phyloP scores from a whole-genome alignment of 2,797 vertebrate species.

The Coranthus polyacanthus region DNA sequence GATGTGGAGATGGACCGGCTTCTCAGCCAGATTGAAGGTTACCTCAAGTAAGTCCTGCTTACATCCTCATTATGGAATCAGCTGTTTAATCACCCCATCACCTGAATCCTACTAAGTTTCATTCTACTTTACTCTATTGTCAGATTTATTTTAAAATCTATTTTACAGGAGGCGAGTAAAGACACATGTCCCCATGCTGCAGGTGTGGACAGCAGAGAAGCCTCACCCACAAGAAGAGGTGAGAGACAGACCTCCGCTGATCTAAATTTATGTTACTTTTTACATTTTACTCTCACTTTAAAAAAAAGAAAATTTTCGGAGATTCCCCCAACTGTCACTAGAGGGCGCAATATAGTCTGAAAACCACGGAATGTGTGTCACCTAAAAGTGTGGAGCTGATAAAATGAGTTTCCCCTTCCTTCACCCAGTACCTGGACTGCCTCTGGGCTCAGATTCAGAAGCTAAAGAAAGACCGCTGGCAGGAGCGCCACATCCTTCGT shows the following conservation, averaged over 20 bases:
- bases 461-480: slow-evolving; percentile 97
- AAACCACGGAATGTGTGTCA: too few relatives aligned
- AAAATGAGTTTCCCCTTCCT: neutral
- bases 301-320: too few relatives aligned
- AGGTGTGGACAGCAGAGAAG: slow-evolving; percentile 97
- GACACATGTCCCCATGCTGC: slow-evolving; percentile 94
- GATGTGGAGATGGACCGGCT: slow-evolving; percentile 98
- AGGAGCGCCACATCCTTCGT: slow-evolving; percentile 95
- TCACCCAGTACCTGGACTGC: slow-evolving; percentile 94
- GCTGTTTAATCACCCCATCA: neutral
- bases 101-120: neutral
- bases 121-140: neutral
- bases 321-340: too few relatives aligned
- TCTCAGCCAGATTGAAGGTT: slow-evolving; percentile 93
- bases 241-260: slow-evolving; percentile 48
- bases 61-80: neutral
- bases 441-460: slow-evolving; percentile 99
- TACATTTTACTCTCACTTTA: too few relatives aligned
- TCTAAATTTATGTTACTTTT: too few relatives aligned
- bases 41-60: slow-evolving; percentile 89
- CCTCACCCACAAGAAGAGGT: slow-evolving; percentile 98
- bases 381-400: neutral
- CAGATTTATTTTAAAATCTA: neutral
- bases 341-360: too few relatives aligned
- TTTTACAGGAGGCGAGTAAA: slow-evolving; percentile 91